These are phyloP conservation scores for Dermatemys mawii DNA, from an alignment of 2,113 vertebrate species.

Conservation along the genomic window DNA sequence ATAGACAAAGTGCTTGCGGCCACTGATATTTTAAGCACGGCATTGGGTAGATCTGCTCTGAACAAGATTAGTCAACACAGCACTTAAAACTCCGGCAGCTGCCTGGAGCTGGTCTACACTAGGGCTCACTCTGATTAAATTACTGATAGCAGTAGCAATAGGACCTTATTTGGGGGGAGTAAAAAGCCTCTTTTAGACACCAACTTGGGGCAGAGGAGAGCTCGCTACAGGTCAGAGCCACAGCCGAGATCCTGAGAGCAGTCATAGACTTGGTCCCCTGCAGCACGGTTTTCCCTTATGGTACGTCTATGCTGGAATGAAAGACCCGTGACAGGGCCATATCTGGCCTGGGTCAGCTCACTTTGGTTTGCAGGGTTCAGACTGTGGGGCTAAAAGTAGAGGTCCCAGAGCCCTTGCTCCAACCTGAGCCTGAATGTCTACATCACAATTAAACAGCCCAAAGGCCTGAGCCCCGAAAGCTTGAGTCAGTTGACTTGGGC, in stretches of 20 bases:
- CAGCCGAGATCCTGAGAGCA: neutral
- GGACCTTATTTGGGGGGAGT: neutral
- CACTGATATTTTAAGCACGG: conserved; percentile 62
- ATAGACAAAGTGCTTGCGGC: conserved; percentile 65
- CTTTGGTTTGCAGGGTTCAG: neutral
- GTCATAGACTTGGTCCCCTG: conserved; percentile 6
- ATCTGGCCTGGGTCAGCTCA: neutral
- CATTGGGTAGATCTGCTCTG: conserved; percentile 64
- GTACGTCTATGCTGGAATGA: neutral
- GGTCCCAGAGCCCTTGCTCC: neutral
- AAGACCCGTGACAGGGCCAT: neutral
- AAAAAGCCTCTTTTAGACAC: conserved; percentile 48
- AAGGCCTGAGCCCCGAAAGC: neutral
- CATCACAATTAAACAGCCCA: neutral
- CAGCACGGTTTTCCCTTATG: conserved; percentile 26
- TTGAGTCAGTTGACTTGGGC: neutral
- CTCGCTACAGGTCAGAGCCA: conserved; percentile 52
- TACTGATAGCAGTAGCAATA: conserved; percentile 63
- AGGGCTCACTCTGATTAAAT: conserved; percentile 67
- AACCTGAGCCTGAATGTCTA: neutral
- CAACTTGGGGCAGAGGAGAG: conserved; percentile 22
- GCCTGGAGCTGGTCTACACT: conserved; percentile 66
- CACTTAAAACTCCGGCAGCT: conserved; percentile 62
- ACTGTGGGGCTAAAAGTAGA: neutral
- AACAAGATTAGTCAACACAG: conserved; percentile 68